A percentile compares a stretch with the other conserved stretches of the same genome.
These are phyloP conservation scores for Drosophila nigritarsus DNA, from an alignment of 2,888 invertebrate genomes.

Conservation along the genomic window DNA sequence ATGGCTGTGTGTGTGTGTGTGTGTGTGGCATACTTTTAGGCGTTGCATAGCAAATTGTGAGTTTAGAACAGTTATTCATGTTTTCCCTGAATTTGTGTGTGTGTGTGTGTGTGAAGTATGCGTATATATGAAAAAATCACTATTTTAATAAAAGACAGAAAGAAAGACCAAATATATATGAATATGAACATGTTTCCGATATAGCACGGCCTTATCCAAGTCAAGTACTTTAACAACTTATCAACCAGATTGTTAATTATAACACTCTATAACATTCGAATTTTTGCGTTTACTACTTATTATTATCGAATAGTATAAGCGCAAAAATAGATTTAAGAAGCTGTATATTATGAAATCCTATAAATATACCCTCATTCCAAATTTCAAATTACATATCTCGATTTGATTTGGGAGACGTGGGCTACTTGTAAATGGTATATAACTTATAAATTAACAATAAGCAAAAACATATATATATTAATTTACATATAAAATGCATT, in stretches of 20 bases:
- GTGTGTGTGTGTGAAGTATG: background rate
- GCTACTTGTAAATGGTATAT: no score
- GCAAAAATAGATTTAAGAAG: no score
- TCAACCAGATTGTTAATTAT: background rate
- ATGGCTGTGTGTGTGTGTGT: constrained; percentile 12
- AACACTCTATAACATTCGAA: no score
- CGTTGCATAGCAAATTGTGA: constrained; percentile 48
- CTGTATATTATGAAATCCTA: no score
- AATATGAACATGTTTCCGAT: background rate
- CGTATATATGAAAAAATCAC: background rate
- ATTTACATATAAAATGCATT: no score
- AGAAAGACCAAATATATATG: background rate
- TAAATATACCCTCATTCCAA: no score
- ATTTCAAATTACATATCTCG: no score
- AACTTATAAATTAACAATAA: no score
- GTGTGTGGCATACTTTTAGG: constrained; percentile 50
- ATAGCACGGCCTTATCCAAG: background rate
- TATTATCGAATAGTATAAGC: no score
- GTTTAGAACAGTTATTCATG: constrained; percentile 48
- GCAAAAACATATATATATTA: no score
- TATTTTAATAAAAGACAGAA: background rate
- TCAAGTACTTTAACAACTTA: background rate
- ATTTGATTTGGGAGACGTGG: no score
- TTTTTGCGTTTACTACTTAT: no score
- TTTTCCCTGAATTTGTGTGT: constrained; percentile 12